Percentiles rank a stretch among this genome's conserved stretches.
These are phyloP conservation scores for Rana temporaria DNA, from an alignment of 2,113 vertebrate species.

Conservation along the genomic window DNA sequence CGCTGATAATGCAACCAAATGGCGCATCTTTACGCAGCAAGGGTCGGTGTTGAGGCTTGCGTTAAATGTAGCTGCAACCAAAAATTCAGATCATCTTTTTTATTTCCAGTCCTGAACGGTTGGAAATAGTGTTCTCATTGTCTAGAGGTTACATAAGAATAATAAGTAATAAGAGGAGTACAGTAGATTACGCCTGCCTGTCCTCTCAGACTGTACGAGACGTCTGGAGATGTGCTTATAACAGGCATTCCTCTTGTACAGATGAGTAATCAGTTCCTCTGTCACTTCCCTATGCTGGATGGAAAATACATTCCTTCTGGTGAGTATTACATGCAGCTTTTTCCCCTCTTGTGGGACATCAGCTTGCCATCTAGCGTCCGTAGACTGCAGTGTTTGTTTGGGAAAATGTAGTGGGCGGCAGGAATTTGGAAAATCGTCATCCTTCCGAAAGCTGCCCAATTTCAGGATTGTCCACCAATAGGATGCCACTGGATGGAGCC, in stretches of 20 bases:
- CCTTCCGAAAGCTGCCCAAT: background rate
- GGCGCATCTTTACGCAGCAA: too few relatives aligned
- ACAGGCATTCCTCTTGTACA: constrained; percentile 35
- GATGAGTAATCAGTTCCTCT: constrained; percentile 47
- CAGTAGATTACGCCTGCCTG: constrained; percentile 31
- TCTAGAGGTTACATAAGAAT: constrained; percentile 24
- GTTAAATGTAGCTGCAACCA: too few relatives aligned
- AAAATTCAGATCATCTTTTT: too few relatives aligned
- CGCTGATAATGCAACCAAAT: too few relatives aligned
- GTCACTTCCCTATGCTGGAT: constrained; percentile 39
- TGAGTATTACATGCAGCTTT: background rate
- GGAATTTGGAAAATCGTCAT: constrained; percentile 22
- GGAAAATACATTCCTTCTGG: constrained; percentile 37
- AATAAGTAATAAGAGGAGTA: constrained; percentile 1
- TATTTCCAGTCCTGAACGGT: too few relatives aligned
- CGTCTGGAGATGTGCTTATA: constrained; percentile 38
- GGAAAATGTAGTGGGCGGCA: background rate
- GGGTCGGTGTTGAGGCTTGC: too few relatives aligned
- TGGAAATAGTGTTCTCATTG: background rate
- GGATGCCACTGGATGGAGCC: background rate
- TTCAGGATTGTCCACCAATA: constrained; percentile 14
- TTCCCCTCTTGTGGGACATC: background rate
- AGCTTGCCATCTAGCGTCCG: constrained; percentile 35
- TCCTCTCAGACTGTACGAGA: constrained; percentile 42
- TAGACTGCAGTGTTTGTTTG: background rate